These are phyloP conservation scores for Odontocerum albicorne DNA, from an alignment of 2,888 invertebrate species.

Conservation along the genomic window DNA sequence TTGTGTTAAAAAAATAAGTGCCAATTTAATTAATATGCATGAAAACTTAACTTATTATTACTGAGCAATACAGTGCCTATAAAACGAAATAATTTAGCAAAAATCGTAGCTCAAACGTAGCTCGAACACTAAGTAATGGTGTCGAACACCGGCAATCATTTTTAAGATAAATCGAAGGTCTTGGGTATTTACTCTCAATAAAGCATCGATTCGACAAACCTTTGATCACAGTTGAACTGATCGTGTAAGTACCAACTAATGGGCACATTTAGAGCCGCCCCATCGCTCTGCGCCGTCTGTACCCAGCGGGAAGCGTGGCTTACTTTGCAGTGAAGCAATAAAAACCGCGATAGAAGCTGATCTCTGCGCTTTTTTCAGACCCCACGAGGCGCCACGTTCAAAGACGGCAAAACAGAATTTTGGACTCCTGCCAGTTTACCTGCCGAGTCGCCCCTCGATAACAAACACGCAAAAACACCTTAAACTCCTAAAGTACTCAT, in stretches of 20 bases:
- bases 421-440: slow-evolving; percentile 56
- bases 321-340: slow-evolving; percentile 44
- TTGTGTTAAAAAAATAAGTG: too few species aligned
- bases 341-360: slow-evolving; percentile 62
- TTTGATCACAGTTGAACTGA: too few species aligned
- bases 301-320: background rate
- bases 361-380: slow-evolving; percentile 49
- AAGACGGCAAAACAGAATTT: slow-evolving; percentile 58
- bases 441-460: slow-evolving; percentile 36
- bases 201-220: too few species aligned
- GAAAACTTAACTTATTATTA: too few species aligned
- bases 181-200: too few species aligned
- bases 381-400: slow-evolving; percentile 41
- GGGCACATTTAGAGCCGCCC: background rate
- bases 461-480: slow-evolving; percentile 28
- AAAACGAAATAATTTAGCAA: too few species aligned
- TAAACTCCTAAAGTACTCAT: slow-evolving; percentile 8
- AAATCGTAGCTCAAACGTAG: too few species aligned
- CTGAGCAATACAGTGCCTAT: too few species aligned
- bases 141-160: too few species aligned
- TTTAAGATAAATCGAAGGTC: too few species aligned
- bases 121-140: too few species aligned
- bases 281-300: background rate
- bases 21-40: too few species aligned
- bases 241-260: background rate